Base-by-base conservation (phyloP, 2,797 vertebrate genomes). In the Myotis daubentonii region DNA sequence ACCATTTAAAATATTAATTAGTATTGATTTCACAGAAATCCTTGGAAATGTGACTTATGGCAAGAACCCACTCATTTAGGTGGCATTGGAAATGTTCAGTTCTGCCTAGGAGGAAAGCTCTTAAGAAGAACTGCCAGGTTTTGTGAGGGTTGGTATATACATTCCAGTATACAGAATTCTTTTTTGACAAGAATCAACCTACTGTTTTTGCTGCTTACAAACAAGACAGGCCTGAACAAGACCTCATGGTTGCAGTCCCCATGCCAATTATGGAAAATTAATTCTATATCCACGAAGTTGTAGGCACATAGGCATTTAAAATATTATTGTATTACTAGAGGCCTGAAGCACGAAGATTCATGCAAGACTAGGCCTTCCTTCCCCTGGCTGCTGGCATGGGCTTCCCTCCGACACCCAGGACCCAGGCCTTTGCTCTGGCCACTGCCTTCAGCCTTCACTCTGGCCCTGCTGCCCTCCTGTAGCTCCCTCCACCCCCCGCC, bases 1-100 rank as follows among this genome's bases (percentile, higher is more conserved):
- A 68, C 30, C 1, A 91, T 66, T 88, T 28, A 44, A 89, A 91
- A 76, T 11, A 80, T 74, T 84, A 57, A 36, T 91, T 93, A 57
- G 44, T 57, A 70, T 41, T 88, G 66, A 25, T 75, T 94, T 90
- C 19, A 36, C 28, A 87, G n/a, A 88, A 85, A 91, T 66, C 53
- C 51, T 44, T 76, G 44, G 12, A 36, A 88, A 66, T 88, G 25
- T 49, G 79, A 38, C 51, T 71, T 90, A 12, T 93, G 55, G 91
- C 8, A 84, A 53, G 80, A 93, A 65, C 10, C 30, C 41, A 76
- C 20, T 84, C 78, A 70, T 30, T 10, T 93, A 87, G 47, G 22
- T 90, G 51, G 33, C 5, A 55, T 38, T 65, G 15, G 22, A 94
- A 85, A 66, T 81, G 44, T 87, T 80, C 30, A 85, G 44, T 87